Percentiles rank a stretch among this genome's conserved stretches.
phyloP scores from a whole-genome alignment of 2,113 vertebrate genomes.

The Sturnira hondurensis region DNA sequence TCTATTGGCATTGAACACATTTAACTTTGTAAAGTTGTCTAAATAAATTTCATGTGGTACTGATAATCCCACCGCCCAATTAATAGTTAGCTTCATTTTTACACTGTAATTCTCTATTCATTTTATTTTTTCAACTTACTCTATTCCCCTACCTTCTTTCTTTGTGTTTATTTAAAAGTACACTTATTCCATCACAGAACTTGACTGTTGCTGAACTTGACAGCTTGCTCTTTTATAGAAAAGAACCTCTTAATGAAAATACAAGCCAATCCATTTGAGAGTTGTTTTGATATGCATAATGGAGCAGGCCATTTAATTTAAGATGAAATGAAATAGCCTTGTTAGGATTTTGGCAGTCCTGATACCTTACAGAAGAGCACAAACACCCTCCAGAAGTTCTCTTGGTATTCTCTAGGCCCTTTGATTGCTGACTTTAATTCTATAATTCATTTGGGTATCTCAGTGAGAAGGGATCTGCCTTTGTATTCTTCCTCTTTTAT shows the following conservation, averaged over 20 bases:
- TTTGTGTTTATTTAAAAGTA: background rate
- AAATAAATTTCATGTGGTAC: background rate
- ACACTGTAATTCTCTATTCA: background rate
- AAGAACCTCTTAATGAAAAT: conserved; percentile 52
- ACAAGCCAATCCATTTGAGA: conserved; percentile 40
- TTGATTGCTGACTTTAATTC: background rate
- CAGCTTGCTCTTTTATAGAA: conserved; percentile 34
- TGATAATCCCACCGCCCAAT: background rate
- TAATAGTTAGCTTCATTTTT: background rate
- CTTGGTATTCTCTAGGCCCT: background rate
- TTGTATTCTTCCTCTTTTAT: background rate
- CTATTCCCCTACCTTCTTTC: background rate
- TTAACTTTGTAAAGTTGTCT: background rate
- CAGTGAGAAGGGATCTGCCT: background rate
- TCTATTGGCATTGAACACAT: background rate
- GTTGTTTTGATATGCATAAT: conserved; percentile 49
- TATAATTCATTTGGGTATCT: background rate
- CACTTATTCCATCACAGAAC: conserved; percentile 23
- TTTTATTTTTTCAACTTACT: background rate
- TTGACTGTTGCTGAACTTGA: conserved; percentile 31
- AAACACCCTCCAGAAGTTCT: background rate
- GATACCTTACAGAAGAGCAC: background rate
- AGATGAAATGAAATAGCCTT: conserved; percentile 39
- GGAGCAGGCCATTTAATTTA: conserved; percentile 54
- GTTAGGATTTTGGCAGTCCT: conserved; percentile 40